These are phyloP conservation scores for Amphipyra tragopoginis DNA, from an alignment of 2,888 invertebrate species.

Conservation along the genomic window DNA sequence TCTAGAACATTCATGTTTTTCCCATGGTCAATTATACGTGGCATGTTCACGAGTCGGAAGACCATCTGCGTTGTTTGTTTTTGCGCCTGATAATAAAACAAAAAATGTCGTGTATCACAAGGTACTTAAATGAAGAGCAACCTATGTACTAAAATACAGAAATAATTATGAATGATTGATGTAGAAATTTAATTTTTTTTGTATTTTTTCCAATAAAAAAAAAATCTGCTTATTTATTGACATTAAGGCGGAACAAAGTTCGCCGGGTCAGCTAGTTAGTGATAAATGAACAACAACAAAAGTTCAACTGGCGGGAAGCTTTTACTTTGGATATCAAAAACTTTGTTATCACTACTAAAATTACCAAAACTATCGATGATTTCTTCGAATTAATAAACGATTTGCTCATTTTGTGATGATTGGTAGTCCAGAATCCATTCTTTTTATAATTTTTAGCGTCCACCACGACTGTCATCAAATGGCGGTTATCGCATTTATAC, in stretches of 20 bases:
- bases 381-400: too few species aligned
- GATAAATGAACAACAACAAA: too few species aligned
- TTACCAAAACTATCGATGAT: too few species aligned
- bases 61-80: constrained; percentile 46
- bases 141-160: not conserved
- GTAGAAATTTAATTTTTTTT: not conserved
- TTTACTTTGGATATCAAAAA: too few species aligned
- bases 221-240: constrained; percentile 6
- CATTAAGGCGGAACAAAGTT: constrained; percentile 6
- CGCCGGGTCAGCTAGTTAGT: constrained; percentile 7
- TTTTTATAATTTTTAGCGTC: too few species aligned
- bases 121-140: not conserved
- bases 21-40: constrained; percentile 53
- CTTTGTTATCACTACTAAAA: too few species aligned
- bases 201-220: not conserved
- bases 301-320: too few species aligned
- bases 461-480: too few species aligned
- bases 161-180: not conserved
- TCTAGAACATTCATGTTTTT: constrained; percentile 40
- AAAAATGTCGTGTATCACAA: constrained; percentile 17
- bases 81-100: too few species aligned
- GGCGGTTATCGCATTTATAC: too few species aligned
- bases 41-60: constrained; percentile 59
- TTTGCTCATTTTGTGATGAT: too few species aligned
- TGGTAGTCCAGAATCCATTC: too few species aligned